Percentiles rank a stretch among this genome's conserved stretches.
These are phyloP conservation scores for Phrynocephalus vlangalii DNA, from an alignment of 2,797 vertebrate genomes.

Conservation along the genomic window DNA sequence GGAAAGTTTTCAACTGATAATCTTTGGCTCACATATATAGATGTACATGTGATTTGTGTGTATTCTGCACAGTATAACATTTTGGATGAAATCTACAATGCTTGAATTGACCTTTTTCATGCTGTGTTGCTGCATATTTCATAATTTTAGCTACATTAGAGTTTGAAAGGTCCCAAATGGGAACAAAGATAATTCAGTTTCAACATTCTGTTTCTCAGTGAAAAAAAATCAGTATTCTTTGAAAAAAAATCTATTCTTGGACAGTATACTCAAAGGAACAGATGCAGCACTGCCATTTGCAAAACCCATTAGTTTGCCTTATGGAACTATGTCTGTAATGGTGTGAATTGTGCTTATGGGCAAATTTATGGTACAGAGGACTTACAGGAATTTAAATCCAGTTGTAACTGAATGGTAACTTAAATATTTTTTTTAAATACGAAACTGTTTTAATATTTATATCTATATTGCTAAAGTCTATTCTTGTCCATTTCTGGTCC, in stretches of 20 bases:
- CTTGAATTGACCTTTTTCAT: neutral
- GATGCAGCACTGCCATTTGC: neutral
- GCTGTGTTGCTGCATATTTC: neutral
- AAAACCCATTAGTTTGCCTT: neutral
- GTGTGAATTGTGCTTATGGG: slow-evolving; percentile 12
- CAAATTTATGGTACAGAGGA: neutral
- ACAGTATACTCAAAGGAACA: slow-evolving; percentile 2
- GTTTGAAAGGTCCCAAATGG: neutral
- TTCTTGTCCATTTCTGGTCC: neutral
- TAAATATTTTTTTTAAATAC: slow-evolving; percentile 21
- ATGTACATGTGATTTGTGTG: no score
- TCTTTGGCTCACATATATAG: no score
- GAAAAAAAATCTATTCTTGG: slow-evolving; percentile 25
- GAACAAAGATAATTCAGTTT: neutral
- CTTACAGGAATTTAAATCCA: neutral
- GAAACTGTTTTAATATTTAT: neutral
- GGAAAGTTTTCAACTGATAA: no score
- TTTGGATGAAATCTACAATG: neutral
- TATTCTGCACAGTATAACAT: neutral
- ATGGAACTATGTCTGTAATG: neutral
- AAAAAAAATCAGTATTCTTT: slow-evolving; percentile 19
- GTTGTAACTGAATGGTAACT: neutral
- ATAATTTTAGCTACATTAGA: neutral
- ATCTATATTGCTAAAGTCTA: slow-evolving; percentile 8
- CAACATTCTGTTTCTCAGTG: neutral